Base-by-base conservation (phyloP, 2,113 vertebrate species). In the Agelaius tricolor region DNA sequence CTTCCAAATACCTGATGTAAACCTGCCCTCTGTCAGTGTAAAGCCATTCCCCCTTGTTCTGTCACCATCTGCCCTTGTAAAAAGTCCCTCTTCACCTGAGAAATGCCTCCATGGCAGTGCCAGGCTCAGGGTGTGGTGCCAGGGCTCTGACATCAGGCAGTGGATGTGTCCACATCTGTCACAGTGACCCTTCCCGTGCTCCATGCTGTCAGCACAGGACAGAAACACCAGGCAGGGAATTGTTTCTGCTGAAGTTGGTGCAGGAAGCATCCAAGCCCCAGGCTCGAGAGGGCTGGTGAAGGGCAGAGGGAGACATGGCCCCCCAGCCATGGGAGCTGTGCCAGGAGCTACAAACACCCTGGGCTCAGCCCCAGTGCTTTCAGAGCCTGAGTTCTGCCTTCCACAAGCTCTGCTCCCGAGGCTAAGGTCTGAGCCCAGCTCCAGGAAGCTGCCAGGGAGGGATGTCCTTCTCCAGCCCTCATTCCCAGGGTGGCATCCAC, bases 91-190 rank as follows among this genome's bases (percentile, higher is more conserved):
- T 13, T 39, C 37, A 58, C 52, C 33, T 57, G 23, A 61, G 46
- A 26, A 0, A 4, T 77, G 58, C 28, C 44, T 54, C 59, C 1
- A 0, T n/a, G 49, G n/a, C 14, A 65, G 58, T 49, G 28, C 2
- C 0, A 55, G 30, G 46, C 72, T 68, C 67, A 43, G 49, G 0
- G 0, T 2, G 1, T 39, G n/a, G 46, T 73, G 30, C 33, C 9
- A 16, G 20, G 27, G n/a, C 77, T 89, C 28, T 62, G 57, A 61
- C n/a, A 12, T 49, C 14, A 10, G 43, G 47, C 6, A 7, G 33
- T 23, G 79, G 24, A 43, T 2, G 0, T 39, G 51, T 85, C 76
- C 51, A 43, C 0, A 0, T 82, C 61, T 65, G 66, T 47, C 39
- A 51, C 2, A 2, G 24, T n/a, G 51, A 58, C 24, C n/a, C 26